Evolutionary conservation across 2,888 invertebrate genomes (phyloP), one percentile per base, ranked within the genome.

Genomic region (Mythimna impura): DNA sequence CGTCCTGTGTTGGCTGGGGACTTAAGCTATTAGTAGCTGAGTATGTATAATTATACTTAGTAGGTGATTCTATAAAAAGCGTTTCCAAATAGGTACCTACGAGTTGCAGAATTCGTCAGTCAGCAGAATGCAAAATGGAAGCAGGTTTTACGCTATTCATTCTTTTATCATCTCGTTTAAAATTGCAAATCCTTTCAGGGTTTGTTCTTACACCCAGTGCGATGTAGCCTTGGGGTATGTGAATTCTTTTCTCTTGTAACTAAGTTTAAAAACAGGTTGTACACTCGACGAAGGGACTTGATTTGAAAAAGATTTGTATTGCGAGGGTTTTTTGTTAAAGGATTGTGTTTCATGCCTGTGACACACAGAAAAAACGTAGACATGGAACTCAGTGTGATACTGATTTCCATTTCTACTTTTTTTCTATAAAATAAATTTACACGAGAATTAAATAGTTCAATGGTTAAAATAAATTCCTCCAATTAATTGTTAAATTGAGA

Each of bases 161-260:
- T 65, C 40, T 47, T 36, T 57, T 34, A 30, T 25, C 12, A 14
- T 17, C 10, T 36, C 14, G 12, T 58, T 76, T 63, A 63, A 57
- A 77, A 71, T 66, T 43, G 40, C 12, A 72, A 60, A 52, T 64
- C 73, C 47, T 58, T 36, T 40, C 63, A 47, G 43, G 20, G 20
- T 52, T 5, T 36, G 36, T 58, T 34, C 3, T 36, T n/a, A 36
- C 9, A n/a, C 50, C 12, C 9, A 6, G 25, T 30, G 47, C 9
- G 17, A 71, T 14, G 12, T 17, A 36, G 57, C 73, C 62, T 50
- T 62, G 10, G 36, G 71, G 20, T 1, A 47, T 58, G 50, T 58
- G 47, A 47, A 40, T 30, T 65, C 30, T 57, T 77, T 60, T 54
- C 55, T 67, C 61, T 67, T 72, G 61, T 71, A 63, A 76, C 62